Percentiles rank a stretch among this genome's conserved stretches.
Evolutionary conservation across 2,113 vertebrate species (phyloP).

Genomic region (Eleginops maclovinus): DNA sequence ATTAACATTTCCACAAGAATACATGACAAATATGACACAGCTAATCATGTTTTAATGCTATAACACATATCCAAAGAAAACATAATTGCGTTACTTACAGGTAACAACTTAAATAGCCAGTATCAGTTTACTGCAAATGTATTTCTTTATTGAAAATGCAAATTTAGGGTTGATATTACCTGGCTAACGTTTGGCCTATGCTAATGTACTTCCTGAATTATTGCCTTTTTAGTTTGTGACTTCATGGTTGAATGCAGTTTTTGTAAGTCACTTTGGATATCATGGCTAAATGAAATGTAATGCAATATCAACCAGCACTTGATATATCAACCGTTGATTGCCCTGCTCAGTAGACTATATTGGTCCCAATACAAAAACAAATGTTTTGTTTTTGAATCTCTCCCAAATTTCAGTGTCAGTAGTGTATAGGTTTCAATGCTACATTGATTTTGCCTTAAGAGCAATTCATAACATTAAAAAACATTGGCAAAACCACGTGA

Average conservation of each 20-base stretch:
- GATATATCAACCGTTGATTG: background rate
- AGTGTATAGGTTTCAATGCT: background rate
- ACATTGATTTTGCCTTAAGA: background rate
- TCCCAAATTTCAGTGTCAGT: background rate
- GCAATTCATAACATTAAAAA: slow-evolving; percentile 30
- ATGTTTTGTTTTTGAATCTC: too few species aligned
- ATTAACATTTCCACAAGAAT: background rate
- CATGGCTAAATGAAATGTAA: too few species aligned
- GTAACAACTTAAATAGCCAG: background rate
- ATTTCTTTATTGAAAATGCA: background rate
- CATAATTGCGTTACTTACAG: background rate
- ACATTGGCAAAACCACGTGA: slow-evolving; percentile 3
- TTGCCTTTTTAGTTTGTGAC: too few species aligned
- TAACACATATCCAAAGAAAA: background rate
- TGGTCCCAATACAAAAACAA: too few species aligned
- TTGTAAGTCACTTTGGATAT: too few species aligned
- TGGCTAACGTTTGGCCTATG: too few species aligned
- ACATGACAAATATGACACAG: background rate
- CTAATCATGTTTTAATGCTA: background rate
- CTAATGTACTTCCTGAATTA: too few species aligned
- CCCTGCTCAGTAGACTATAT: background rate
- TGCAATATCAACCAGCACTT: too few species aligned
- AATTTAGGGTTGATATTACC: background rate
- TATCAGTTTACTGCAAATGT: background rate
- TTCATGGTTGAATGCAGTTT: too few species aligned